Evolutionary conservation across 2,113 vertebrate genomes (phyloP).

Genomic region (Acrocephalus arundinaceus): DNA sequence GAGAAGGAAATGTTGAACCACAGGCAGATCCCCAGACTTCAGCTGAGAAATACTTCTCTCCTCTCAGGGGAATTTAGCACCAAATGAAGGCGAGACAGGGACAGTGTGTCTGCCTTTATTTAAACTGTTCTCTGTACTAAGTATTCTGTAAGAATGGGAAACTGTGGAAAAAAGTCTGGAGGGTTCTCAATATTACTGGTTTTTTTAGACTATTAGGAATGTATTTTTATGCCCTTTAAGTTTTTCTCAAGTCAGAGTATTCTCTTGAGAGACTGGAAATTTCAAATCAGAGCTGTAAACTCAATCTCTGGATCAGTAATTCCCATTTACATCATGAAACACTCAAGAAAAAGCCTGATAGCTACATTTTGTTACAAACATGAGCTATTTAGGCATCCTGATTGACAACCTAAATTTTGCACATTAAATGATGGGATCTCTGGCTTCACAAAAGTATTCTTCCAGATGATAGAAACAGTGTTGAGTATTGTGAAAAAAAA

Average conservation of each 20-base stretch:
- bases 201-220: slow-evolving; percentile 19
- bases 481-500: neutral
- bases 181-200: neutral
- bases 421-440: neutral
- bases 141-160: neutral
- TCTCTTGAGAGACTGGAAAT: neutral
- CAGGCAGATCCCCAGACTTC: neutral
- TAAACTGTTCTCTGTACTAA: neutral
- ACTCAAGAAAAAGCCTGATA: neutral
- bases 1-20: neutral
- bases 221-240: neutral
- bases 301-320: neutral
- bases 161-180: neutral
- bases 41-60: neutral
- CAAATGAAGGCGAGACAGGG: neutral
- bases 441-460: neutral
- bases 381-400: neutral
- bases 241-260: neutral
- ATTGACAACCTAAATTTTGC: neutral
- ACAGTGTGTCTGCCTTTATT: neutral
- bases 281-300: slow-evolving; percentile 17
- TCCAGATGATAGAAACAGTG: neutral
- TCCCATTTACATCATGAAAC: neutral
- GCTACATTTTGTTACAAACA: neutral
- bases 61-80: neutral